These are phyloP conservation scores for Pharmacophagus antenor DNA, from an alignment of 2,888 invertebrate genomes.

Conservation along the genomic window DNA sequence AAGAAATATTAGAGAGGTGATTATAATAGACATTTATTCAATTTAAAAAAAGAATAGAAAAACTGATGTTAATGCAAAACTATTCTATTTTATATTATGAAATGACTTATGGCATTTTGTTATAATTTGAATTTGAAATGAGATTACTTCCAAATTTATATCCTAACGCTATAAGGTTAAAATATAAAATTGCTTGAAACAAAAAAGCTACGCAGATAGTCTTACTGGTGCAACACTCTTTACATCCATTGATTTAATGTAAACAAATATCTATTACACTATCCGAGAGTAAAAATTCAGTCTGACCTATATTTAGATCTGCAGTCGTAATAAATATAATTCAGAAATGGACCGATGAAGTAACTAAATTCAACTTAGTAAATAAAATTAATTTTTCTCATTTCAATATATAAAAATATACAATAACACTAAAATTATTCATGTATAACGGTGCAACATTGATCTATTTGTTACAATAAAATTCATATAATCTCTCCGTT, in stretches of 20 bases:
- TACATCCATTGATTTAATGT: neutral
- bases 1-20: no score
- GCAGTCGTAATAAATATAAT: constrained; percentile 42
- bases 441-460: constrained; percentile 67
- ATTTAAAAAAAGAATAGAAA: no score
- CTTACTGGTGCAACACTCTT: neutral
- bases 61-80: no score
- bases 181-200: neutral
- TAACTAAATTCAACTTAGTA: constrained; percentile 48
- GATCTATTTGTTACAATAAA: constrained; percentile 58
- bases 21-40: no score
- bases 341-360: constrained; percentile 49
- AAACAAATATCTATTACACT: constrained; percentile 14
- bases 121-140: neutral
- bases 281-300: constrained; percentile 34
- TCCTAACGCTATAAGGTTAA: neutral
- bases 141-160: neutral
- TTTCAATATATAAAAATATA: constrained; percentile 71
- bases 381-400: constrained; percentile 52
- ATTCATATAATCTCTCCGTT: constrained; percentile 35
- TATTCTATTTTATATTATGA: no score
- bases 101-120: no score
- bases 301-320: constrained; percentile 35
- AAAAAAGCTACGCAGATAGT: neutral
- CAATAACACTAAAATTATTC: constrained; percentile 72